Conservation (phyloP, 2,797 vertebrate species). For the Naso thynnoides region DNA sequence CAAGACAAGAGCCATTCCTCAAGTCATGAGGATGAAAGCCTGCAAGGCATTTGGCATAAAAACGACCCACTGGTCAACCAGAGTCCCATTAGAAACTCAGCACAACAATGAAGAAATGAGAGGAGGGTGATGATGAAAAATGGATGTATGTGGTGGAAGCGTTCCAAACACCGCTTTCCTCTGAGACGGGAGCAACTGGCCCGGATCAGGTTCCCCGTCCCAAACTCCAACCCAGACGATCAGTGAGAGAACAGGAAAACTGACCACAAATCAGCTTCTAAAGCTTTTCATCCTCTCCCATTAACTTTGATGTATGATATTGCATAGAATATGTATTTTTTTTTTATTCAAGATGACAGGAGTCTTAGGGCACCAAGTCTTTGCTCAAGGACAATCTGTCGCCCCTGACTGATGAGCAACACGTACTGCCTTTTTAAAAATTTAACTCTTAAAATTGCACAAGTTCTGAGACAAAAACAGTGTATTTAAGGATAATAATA, state of each 20-base stretch:
- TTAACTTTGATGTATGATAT: constrained; percentile 45
- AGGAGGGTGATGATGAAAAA: constrained; percentile 80
- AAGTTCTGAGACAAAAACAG: no score
- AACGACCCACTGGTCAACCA: constrained; percentile 49
- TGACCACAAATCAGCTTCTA: constrained; percentile 69
- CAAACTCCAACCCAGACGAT: constrained; percentile 62
- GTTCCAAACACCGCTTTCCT: constrained; percentile 74
- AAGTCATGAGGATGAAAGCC: constrained; percentile 53
- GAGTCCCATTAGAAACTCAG: constrained; percentile 75
- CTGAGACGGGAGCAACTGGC: constrained; percentile 63
- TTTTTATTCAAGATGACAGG: constrained; percentile 38
- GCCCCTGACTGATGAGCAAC: neutral
- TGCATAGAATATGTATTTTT: constrained; percentile 24
- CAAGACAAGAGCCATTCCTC: constrained; percentile 29
- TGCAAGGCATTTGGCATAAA: constrained; percentile 47
- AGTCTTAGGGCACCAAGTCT: constrained; percentile 4
- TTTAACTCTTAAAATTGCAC: no score
- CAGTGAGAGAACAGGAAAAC: constrained; percentile 45
- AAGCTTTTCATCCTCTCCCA: constrained; percentile 50
- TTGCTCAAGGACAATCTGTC: constrained; percentile 13
- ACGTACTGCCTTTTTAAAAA: neutral
- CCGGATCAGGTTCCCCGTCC: constrained; percentile 66
- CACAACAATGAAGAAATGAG: constrained; percentile 68
- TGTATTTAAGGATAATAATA: no score
- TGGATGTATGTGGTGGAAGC: constrained; percentile 78